Conservation (phyloP, 2,797 vertebrate species). For the Valencia hispanica region DNA sequence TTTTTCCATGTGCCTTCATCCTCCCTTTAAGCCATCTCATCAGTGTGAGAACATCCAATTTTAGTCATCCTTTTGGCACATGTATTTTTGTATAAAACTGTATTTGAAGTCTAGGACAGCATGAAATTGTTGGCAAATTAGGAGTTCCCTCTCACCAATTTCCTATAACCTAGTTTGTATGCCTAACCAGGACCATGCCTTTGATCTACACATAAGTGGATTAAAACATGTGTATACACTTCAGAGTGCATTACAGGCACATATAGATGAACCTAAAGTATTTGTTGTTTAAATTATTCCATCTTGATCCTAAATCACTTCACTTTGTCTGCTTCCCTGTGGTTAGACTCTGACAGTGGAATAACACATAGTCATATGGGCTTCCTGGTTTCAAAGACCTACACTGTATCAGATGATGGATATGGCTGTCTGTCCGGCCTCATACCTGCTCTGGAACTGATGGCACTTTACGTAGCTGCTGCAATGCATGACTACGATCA, state of each 20-base stretch:
- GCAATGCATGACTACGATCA: slow-evolving; percentile 99
- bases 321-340: slow-evolving; percentile 40
- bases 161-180: slow-evolving; percentile 73
- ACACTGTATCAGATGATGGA: slow-evolving; percentile 85
- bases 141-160: slow-evolving; percentile 58
- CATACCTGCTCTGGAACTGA: slow-evolving; percentile 95
- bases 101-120: slow-evolving; percentile 72
- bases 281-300: slow-evolving; percentile 34
- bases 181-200: slow-evolving; percentile 59
- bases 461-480: slow-evolving; percentile 97
- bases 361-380: slow-evolving; percentile 93
- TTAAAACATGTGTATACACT: slow-evolving; percentile 34
- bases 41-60: slow-evolving; percentile 51
- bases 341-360: slow-evolving; percentile 92
- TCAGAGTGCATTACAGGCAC: slow-evolving; percentile 17
- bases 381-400: slow-evolving; percentile 93
- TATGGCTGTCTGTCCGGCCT: slow-evolving; percentile 94
- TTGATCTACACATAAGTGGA: slow-evolving; percentile 73
- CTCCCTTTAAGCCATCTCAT: slow-evolving; percentile 32
- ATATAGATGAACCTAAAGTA: slow-evolving; percentile 29
- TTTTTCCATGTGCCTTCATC: slow-evolving; percentile 38
- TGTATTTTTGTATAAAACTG: slow-evolving; percentile 48
- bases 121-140: slow-evolving; percentile 76
- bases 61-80: slow-evolving; percentile 53
- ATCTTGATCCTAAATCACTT: slow-evolving; percentile 29